Evolutionary conservation across 2,113 vertebrate species (phyloP).

Genomic region (Marmota monax): DNA sequence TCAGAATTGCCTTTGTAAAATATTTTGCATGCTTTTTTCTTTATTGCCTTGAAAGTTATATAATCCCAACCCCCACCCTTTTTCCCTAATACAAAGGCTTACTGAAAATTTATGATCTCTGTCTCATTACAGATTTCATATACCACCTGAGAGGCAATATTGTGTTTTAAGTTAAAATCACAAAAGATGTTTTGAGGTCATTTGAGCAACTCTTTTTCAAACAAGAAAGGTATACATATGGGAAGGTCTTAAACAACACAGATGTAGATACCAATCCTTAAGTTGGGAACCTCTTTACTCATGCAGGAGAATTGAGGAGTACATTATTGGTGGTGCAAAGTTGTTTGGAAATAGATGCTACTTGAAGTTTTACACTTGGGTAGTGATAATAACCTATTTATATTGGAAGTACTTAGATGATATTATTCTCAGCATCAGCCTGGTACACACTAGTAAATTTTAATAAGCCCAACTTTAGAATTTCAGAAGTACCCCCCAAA

Average conservation of each 20-base stretch:
- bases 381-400: background rate
- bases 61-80: background rate
- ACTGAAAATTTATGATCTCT: background rate
- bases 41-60: background rate
- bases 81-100: conserved; percentile 3
- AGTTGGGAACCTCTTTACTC: background rate
- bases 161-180: conserved; percentile 46
- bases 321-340: background rate
- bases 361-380: background rate
- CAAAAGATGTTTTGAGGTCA: background rate
- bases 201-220: background rate
- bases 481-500: background rate
- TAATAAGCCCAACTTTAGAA: background rate
- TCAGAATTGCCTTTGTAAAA: conserved; percentile 16
- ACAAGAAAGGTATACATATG: background rate
- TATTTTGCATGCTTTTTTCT: conserved; percentile 24
- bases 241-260: background rate
- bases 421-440: background rate
- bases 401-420: background rate
- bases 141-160: background rate
- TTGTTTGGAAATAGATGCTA: background rate
- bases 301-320: background rate
- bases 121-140: background rate
- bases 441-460: background rate
- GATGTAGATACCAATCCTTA: background rate